Percentiles rank a stretch among this genome's conserved stretches.
These are phyloP conservation scores for Cataglyphis albicans DNA, from an alignment of 2,888 invertebrate genomes.

Conservation along the genomic window DNA sequence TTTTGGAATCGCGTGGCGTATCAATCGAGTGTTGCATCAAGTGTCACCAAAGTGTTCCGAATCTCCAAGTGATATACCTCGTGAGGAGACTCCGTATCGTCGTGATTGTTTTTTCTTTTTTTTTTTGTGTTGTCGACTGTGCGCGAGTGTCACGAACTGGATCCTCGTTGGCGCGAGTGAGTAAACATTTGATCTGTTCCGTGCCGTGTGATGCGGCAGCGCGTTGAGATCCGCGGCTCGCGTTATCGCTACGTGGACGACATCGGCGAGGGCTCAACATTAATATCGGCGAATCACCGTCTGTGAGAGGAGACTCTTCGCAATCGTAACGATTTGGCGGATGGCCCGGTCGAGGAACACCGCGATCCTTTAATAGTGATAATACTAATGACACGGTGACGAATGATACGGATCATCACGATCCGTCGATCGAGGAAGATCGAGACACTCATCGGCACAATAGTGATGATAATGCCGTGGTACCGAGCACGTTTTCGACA, in stretches of 20 bases:
- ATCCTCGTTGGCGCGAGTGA: conserved; percentile 51
- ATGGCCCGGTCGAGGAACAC: conserved; percentile 12
- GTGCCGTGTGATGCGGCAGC: conserved; percentile 66
- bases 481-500: conserved; percentile 74
- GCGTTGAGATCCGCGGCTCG: conserved; percentile 40
- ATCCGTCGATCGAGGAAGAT: conserved; percentile 50
- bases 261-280: conserved; percentile 36
- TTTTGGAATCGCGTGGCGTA: conserved; percentile 49
- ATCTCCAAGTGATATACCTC: conserved; percentile 46
- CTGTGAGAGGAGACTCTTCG: conserved; percentile 30
- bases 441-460: conserved; percentile 19
- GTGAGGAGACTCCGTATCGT: conserved; percentile 46
- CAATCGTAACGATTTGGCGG: conserved; percentile 20
- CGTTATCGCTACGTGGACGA: conserved; percentile 48
- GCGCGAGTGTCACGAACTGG: conserved; percentile 60
- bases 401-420: conserved; percentile 40
- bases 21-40: conserved; percentile 40
- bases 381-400: conserved; percentile 49
- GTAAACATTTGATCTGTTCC: conserved; percentile 54
- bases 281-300: neutral
- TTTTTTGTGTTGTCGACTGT: conserved; percentile 40
- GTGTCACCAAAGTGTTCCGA: conserved; percentile 52
- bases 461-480: conserved; percentile 74
- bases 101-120: conserved; percentile 37
- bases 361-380: conserved; percentile 41